phyloP scores from a whole-genome alignment of 2,888 invertebrate genomes.

The Drosophila mimetica region DNA sequence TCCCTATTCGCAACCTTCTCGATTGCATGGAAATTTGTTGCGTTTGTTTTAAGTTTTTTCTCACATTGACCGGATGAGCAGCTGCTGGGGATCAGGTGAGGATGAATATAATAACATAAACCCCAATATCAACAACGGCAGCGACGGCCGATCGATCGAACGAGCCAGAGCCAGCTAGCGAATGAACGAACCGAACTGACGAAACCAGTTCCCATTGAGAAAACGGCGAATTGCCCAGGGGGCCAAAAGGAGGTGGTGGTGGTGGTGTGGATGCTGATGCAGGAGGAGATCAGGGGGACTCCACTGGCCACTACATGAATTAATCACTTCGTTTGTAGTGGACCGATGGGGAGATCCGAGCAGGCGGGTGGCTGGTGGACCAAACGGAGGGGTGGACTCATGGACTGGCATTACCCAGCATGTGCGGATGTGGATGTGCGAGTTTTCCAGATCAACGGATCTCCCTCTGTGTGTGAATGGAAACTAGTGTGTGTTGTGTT shows the following conservation, averaged over 20 bases:
- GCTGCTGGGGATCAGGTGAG: constrained; percentile 83
- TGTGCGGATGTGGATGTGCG: constrained; percentile 70
- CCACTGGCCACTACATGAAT: constrained; percentile 68
- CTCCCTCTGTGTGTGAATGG: constrained; percentile 64
- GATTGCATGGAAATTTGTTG: constrained; percentile 8
- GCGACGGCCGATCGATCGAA: constrained; percentile 54
- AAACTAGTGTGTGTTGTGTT: constrained; percentile 25
- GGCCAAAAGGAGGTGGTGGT: constrained; percentile 23
- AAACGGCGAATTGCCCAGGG: constrained; percentile 75
- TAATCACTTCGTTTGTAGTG: constrained; percentile 79
- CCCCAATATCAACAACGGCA: constrained; percentile 78
- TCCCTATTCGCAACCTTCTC: constrained; percentile 1
- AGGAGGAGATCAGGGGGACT: constrained; percentile 13
- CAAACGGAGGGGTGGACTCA: background rate
- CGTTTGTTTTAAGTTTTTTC: constrained; percentile 63
- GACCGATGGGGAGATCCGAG: constrained; percentile 50
- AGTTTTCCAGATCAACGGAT: constrained; percentile 71
- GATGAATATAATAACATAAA: constrained; percentile 81
- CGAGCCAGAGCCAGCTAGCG: constrained; percentile 9
- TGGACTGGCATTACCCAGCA: constrained; percentile 55
- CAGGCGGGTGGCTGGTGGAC: constrained; percentile 61
- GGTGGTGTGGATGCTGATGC: constrained; percentile 22
- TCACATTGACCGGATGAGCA: constrained; percentile 81
- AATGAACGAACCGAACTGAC: constrained; percentile 55
- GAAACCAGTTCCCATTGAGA: constrained; percentile 84